Evolutionary conservation across 2,113 vertebrate genomes (phyloP).

Genomic region (Crotophaga sulcirostris): DNA sequence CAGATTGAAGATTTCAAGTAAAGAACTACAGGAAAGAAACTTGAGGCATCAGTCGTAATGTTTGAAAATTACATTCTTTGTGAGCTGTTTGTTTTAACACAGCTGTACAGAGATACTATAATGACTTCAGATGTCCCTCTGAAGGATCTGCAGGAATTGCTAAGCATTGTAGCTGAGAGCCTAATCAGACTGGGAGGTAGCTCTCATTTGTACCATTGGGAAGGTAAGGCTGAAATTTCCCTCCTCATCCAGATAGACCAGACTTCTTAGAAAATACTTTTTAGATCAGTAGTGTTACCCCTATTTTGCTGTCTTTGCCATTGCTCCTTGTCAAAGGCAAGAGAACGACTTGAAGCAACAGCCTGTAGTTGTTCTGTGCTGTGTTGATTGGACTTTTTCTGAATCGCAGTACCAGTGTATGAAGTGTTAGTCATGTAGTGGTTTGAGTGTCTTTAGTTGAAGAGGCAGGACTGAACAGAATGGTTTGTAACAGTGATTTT

Average conservation of each 20-base stretch:
- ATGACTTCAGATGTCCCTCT: slow-evolving; percentile 46
- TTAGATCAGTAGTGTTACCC: neutral
- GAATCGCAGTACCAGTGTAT: neutral
- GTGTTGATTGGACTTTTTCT: neutral
- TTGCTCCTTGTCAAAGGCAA: neutral
- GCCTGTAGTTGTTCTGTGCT: neutral
- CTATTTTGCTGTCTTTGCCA: neutral
- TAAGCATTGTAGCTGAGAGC: neutral
- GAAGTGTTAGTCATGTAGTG: neutral
- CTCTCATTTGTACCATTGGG: neutral
- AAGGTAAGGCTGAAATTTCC: neutral
- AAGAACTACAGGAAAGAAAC: slow-evolving; percentile 57
- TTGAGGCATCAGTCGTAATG: slow-evolving; percentile 56
- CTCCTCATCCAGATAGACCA: neutral
- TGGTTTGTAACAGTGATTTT: neutral
- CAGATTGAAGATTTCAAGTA: slow-evolving; percentile 61
- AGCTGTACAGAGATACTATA: slow-evolving; percentile 59
- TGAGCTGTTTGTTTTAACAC: slow-evolving; percentile 65
- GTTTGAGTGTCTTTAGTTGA: neutral
- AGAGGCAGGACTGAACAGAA: neutral
- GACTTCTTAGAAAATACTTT: neutral
- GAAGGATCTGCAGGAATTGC: slow-evolving; percentile 22
- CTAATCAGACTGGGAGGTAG: slow-evolving; percentile 9
- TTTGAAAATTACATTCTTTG: slow-evolving; percentile 68
- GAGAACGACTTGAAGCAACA: neutral